phyloP scores from a whole-genome alignment of 2,888 invertebrate genomes.

The Plagiodera versicolora region DNA sequence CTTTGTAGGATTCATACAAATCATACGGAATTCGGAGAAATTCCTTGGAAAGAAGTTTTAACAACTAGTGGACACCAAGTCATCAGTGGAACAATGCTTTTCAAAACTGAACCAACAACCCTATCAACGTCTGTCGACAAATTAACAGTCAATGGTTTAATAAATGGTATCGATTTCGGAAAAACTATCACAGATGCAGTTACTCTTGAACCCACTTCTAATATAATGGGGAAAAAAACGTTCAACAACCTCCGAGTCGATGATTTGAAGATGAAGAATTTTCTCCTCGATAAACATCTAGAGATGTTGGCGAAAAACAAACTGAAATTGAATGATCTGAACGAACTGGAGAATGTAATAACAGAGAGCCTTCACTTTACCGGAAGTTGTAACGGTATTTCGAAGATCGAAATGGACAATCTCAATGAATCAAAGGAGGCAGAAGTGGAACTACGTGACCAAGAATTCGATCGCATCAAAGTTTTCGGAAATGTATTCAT shows the following conservation, averaged over 20 bases:
- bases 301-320: not conserved
- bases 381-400: constrained; percentile 49
- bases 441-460: constrained; percentile 37
- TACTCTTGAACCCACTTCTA: constrained; percentile 28
- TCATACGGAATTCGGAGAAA: constrained; percentile 35
- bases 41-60: constrained; percentile 37
- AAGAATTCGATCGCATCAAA: constrained; percentile 45
- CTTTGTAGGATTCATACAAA: constrained; percentile 33
- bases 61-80: constrained; percentile 30
- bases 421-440: constrained; percentile 54
- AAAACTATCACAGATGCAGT: constrained; percentile 46
- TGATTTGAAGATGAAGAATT: constrained; percentile 36
- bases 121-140: constrained; percentile 29
- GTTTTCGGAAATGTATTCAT: constrained; percentile 47
- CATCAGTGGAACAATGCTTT: constrained; percentile 35
- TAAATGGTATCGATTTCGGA: constrained; percentile 44
- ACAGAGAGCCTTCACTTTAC: not conserved
- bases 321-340: not conserved
- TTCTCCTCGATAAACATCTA: constrained; percentile 19
- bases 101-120: constrained; percentile 31
- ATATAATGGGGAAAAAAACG: constrained; percentile 40
- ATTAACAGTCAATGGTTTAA: constrained; percentile 34
- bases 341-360: not conserved
- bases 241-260: constrained; percentile 43
- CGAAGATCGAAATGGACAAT: constrained; percentile 53